phyloP scores from a whole-genome alignment of 2,113 vertebrate species.

The Pagrus major region DNA sequence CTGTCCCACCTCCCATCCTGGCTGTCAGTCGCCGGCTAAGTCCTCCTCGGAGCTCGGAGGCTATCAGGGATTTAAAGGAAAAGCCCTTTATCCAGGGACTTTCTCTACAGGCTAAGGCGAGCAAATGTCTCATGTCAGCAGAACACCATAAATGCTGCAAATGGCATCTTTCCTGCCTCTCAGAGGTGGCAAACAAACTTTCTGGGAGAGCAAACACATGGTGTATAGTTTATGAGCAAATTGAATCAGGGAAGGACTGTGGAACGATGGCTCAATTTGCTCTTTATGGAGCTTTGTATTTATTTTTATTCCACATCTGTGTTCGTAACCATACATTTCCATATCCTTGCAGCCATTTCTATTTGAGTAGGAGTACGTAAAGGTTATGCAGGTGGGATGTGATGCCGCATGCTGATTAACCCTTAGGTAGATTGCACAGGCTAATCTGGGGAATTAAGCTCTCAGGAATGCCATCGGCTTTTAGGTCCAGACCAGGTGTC shows the following conservation, averaged over 20 bases:
- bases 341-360: neutral
- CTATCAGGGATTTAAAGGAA: constrained; percentile 80
- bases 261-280: neutral
- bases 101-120: constrained; percentile 69
- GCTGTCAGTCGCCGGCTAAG: constrained; percentile 71
- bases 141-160: constrained; percentile 72
- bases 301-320: constrained; percentile 1
- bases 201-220: neutral
- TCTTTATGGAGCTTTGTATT: neutral
- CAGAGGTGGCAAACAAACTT: constrained; percentile 45
- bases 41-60: constrained; percentile 72
- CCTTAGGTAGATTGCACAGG: constrained; percentile 59
- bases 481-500: constrained; percentile 77
- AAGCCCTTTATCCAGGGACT: constrained; percentile 83
- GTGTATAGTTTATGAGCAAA: constrained; percentile 1
- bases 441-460: constrained; percentile 75
- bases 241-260: constrained; percentile 6
- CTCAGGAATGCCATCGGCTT: constrained; percentile 58
- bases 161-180: constrained; percentile 60
- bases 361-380: constrained; percentile 29
- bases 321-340: neutral
- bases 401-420: constrained; percentile 66
- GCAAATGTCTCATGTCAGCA: constrained; percentile 79
- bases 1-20: constrained; percentile 62
- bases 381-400: constrained; percentile 23